These are phyloP conservation scores for Apamea anceps DNA, from an alignment of 2,888 invertebrate genomes.

Conservation along the genomic window DNA sequence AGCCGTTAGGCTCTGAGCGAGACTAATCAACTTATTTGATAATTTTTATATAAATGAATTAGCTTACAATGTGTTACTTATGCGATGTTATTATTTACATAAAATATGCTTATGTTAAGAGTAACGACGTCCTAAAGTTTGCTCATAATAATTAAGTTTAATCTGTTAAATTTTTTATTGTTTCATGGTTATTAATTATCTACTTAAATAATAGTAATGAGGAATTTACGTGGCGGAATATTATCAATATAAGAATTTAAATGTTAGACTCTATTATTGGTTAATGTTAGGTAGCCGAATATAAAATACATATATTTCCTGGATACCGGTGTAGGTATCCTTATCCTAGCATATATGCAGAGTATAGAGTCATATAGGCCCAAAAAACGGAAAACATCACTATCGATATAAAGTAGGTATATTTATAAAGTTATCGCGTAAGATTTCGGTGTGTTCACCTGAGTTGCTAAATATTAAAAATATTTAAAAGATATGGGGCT, in stretches of 20 bases:
- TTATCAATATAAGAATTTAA: constrained; percentile 61
- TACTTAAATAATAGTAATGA: constrained; percentile 31
- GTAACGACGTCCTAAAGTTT: constrained; percentile 40
- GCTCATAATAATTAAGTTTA: constrained; percentile 42
- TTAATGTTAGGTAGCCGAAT: constrained; percentile 59
- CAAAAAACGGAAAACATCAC: constrained; percentile 42
- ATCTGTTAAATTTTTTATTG: constrained; percentile 26
- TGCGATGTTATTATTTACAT: constrained; percentile 29
- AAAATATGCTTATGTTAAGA: constrained; percentile 28
- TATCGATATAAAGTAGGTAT: constrained; percentile 43
- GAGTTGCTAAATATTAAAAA: constrained; percentile 42
- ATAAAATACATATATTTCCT: constrained; percentile 33
- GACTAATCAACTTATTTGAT: constrained; percentile 27
- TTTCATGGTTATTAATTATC: constrained; percentile 36
- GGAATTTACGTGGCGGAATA: constrained; percentile 58
- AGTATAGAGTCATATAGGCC: constrained; percentile 42
- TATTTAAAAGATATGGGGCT: constrained; percentile 1
- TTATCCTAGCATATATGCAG: constrained; percentile 42
- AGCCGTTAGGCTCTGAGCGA: constrained; percentile 13
- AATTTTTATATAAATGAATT: constrained; percentile 29
- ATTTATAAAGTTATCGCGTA: constrained; percentile 41
- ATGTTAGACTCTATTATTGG: constrained; percentile 41
- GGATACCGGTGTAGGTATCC: constrained; percentile 46
- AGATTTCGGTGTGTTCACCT: constrained; percentile 52
- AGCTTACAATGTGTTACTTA: constrained; percentile 11